Evolutionary conservation across 2,113 vertebrate genomes (phyloP).

Genomic region (Hydrolagus affinis): DNA sequence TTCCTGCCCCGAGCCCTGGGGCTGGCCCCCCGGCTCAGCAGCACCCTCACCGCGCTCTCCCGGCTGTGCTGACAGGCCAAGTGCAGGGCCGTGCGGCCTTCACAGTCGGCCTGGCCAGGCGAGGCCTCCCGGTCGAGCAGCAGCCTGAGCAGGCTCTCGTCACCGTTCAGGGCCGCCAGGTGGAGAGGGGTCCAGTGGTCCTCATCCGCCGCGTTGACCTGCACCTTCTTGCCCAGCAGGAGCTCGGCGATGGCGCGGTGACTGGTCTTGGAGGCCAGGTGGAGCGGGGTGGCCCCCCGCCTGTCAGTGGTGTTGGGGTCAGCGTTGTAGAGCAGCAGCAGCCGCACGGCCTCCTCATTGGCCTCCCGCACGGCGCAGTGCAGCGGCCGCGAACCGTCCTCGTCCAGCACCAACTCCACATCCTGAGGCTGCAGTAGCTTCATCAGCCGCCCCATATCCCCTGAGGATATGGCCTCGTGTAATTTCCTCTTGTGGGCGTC

Average conservation of each 20-base stretch:
- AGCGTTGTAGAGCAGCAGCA: conserved; percentile 84
- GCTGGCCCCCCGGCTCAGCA: conserved; percentile 72
- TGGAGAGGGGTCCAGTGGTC: conserved; percentile 93
- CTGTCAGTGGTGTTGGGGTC: conserved; percentile 74
- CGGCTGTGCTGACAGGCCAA: conserved; percentile 91
- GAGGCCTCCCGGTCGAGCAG: conserved; percentile 74
- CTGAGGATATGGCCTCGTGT: conserved; percentile 74
- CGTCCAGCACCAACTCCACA: conserved; percentile 78
- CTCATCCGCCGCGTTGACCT: conserved; percentile 82
- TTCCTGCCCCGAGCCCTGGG: conserved; percentile 69
- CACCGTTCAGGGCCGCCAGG: conserved; percentile 82
- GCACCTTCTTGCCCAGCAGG: conserved; percentile 76
- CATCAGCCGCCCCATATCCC: conserved; percentile 85
- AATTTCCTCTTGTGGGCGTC: conserved; percentile 85
- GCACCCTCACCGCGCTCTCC: conserved; percentile 76
- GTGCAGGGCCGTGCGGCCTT: conserved; percentile 82
- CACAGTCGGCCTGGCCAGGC: conserved; percentile 70
- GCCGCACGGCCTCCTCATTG: conserved; percentile 90
- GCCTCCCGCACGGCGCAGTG: conserved; percentile 73
- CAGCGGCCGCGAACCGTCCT: conserved; percentile 67
- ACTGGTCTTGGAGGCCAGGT: conserved; percentile 75
- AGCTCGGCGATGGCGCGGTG: conserved; percentile 72
- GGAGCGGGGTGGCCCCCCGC: conserved; percentile 77
- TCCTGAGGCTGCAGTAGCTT: conserved; percentile 98
- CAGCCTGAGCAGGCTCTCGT: conserved; percentile 75